Evolutionary conservation across 2,888 invertebrate species (phyloP), one percentile per base, ranked within the genome.

Genomic region (Synergus itoensis): DNA sequence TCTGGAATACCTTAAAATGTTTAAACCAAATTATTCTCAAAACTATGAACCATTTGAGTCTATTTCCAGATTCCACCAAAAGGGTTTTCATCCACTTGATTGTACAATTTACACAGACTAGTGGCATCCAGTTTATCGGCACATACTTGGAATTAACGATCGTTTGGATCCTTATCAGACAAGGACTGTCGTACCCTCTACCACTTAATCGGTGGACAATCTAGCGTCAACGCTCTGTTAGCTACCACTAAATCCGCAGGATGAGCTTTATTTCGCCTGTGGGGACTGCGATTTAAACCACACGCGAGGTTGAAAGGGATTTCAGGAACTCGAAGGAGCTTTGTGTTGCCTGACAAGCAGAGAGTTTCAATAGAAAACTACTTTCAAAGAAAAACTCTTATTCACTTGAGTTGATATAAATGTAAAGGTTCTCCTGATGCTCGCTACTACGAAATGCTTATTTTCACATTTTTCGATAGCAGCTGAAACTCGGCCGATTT

Each of bases 311-410:
- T 73, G 36, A 73, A 73, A 53, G 48, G 16, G 73, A 73, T 73
- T 53, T 73, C 53, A 73, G 36, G n/a, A 69, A 69, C 48, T 69
- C 43, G 48, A 73, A 73, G 53, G 36, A 73, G 73, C 48, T 73
- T 73, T 73, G 53, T 73, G 36, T 53, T 73, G 73, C 48, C 48
- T 73, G 73, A 53, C 36, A 73, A 73, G 53, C 36, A 53, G 73
- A 53, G 53, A 36, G 73, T 73, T 63, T 76, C 76, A 63, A 60
- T 62, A 76, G 41, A 62, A 76, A 63, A 63, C 43, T 41, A 45
- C 76, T 45, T 43, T 60, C 5, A 11, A n/a, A 62, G 43, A 76
- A 76, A 76, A 76, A 76, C 73, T 76, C 63, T 76, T 45, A 41
- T 76, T 60, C 60, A 76, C 18, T 67, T 3, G 8, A 60, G 67